Conservation (phyloP, 2,113 vertebrate species). For the Pseudois nayaur region DNA sequence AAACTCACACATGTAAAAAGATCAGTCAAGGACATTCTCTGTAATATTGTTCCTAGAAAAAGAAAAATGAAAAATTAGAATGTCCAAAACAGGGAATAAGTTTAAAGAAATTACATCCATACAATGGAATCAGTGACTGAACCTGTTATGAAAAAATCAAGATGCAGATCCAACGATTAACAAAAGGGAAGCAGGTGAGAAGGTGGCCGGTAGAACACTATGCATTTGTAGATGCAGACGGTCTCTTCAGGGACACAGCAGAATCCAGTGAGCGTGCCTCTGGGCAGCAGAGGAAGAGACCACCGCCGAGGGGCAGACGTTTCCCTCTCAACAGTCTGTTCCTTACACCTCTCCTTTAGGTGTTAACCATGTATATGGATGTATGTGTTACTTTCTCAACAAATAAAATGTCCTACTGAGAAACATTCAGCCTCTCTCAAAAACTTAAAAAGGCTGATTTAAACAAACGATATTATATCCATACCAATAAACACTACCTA, state of each 20-base stretch:
- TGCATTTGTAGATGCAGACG: neutral
- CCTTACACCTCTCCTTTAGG: neutral
- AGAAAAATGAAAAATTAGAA: slow-evolving; percentile 4
- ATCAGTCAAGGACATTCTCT: neutral
- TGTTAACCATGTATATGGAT: neutral
- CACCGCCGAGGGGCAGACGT: no score
- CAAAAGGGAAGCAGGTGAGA: neutral
- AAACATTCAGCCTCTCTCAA: neutral
- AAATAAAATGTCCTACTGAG: neutral
- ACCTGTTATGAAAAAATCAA: neutral
- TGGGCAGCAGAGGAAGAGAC: neutral
- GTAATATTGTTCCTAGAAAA: neutral
- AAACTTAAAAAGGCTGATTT: neutral
- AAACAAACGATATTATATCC: neutral
- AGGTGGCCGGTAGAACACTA: neutral
- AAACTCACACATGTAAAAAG: neutral
- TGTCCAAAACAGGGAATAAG: neutral
- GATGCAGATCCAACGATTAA: neutral
- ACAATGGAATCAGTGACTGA: neutral
- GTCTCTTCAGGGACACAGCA: neutral
- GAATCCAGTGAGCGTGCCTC: neutral
- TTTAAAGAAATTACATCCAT: neutral
- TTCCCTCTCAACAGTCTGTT: neutral
- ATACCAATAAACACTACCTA: neutral
- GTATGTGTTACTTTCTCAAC: neutral